A percentile compares a stretch with the other conserved stretches of the same genome.
Evolutionary conservation across 2,113 vertebrate genomes (phyloP).

Genomic region (Hyperoodon ampullatus): DNA sequence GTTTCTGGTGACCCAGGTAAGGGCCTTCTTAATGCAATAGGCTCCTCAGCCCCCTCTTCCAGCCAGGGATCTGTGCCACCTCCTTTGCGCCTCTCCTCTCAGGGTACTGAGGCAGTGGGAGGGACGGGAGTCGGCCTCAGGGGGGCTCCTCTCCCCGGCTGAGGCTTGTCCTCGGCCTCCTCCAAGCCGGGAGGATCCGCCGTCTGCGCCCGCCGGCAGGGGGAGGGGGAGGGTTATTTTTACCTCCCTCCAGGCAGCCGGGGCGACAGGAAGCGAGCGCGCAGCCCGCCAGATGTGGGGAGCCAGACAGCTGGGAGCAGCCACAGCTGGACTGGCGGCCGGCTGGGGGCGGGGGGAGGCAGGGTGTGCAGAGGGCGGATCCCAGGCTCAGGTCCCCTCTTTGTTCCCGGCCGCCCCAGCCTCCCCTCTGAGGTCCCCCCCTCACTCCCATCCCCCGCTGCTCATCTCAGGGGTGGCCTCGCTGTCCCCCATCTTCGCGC

Average conservation of each 20-base stretch:
- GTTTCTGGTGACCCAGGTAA: background rate
- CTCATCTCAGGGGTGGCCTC: background rate
- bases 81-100: background rate
- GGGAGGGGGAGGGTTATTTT: conserved; percentile 73
- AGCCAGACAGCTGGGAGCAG: conserved; percentile 74
- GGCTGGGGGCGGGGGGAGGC: background rate
- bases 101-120: background rate
- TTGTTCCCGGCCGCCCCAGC: conserved; percentile 29
- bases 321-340: conserved; percentile 73
- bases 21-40: background rate
- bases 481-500: background rate
- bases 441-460: background rate
- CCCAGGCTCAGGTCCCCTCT: conserved; percentile 4
- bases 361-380: background rate
- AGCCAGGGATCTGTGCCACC: background rate
- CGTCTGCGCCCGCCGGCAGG: conserved; percentile 43
- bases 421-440: background rate
- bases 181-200: background rate
- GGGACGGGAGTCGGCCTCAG: background rate
- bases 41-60: background rate
- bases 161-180: conserved; percentile 6
- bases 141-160: background rate
- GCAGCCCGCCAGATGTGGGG: conserved; percentile 71
- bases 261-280: conserved; percentile 78
- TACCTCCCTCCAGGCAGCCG: conserved; percentile 68